These are phyloP conservation scores for Paracanthobrama guichenoti DNA, from an alignment of 2,113 vertebrate genomes.

Conservation along the genomic window DNA sequence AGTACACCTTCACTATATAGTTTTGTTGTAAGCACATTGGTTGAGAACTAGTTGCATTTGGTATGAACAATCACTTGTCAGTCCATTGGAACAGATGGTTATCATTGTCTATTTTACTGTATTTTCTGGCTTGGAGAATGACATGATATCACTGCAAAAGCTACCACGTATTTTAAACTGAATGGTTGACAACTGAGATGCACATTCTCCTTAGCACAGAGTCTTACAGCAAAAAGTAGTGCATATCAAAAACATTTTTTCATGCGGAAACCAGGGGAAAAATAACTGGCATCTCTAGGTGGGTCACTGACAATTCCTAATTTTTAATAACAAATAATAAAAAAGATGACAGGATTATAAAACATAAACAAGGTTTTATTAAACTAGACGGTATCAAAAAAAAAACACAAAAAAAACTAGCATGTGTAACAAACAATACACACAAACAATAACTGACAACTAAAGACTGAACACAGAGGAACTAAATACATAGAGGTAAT, in stretches of 20 bases:
- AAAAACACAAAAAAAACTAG: too few relatives aligned
- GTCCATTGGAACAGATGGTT: conserved; percentile 17
- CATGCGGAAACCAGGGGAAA: neutral
- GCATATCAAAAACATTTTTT: neutral
- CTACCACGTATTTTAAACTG: neutral
- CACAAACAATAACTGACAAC: too few relatives aligned
- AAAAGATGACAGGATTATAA: too few relatives aligned
- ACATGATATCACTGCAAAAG: conserved; percentile 16
- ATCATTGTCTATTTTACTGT: neutral
- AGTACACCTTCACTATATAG: neutral
- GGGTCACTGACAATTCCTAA: neutral
- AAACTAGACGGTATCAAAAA: too few relatives aligned
- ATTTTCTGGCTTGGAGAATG: neutral
- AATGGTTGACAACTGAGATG: neutral
- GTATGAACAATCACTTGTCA: neutral
- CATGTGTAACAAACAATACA: too few relatives aligned
- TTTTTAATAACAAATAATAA: too few relatives aligned
- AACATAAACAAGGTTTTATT: too few relatives aligned
- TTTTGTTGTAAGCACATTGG: neutral
- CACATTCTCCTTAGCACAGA: neutral
- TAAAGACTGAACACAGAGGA: too few relatives aligned
- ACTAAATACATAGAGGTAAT: too few relatives aligned
- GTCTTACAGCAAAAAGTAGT: neutral
- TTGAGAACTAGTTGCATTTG: neutral
- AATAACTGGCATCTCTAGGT: neutral